Evolutionary conservation across 2,797 vertebrate genomes (phyloP).

Genomic region (Gephyroberyx darwinii): DNA sequence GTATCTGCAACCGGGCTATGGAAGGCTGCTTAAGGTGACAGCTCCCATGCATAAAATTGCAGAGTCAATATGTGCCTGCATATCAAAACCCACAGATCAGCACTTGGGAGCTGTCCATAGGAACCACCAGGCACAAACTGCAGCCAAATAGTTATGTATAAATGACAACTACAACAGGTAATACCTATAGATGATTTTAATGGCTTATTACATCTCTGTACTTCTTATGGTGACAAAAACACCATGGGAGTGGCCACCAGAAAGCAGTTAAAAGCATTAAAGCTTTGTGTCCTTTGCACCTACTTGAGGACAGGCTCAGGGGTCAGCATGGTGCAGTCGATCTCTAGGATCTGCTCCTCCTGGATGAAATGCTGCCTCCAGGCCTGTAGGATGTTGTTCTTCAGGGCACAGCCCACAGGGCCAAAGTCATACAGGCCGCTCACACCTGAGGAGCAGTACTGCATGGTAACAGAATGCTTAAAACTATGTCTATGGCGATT

Average conservation of each 20-base stretch:
- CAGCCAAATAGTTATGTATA: neutral
- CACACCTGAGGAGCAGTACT: conserved; percentile 84
- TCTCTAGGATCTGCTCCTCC: conserved; percentile 98
- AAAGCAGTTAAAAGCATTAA: neutral
- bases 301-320: conserved; percentile 96
- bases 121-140: conserved; percentile 74
- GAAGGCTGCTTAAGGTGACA: conserved; percentile 63
- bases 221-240: neutral
- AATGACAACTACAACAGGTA: neutral
- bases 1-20: conserved; percentile 83
- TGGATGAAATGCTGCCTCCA: conserved; percentile 99
- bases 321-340: conserved; percentile 98
- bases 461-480: conserved; percentile 41
- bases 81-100: conserved; percentile 72
- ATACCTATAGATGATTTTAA: too few relatives aligned
- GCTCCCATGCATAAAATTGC: conserved; percentile 78
- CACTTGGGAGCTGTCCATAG: conserved; percentile 68
- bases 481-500: neutral
- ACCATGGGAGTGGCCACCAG: neutral
- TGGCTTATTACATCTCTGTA: too few relatives aligned
- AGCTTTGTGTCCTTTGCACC: conserved; percentile 31
- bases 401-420: conserved; percentile 95
- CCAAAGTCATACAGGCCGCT: conserved; percentile 98
- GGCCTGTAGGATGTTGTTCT: conserved; percentile 96
- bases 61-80: conserved; percentile 77